Percentiles rank a stretch among this genome's conserved stretches.
Evolutionary conservation across 1,140 invertebrate genomes (phyloP).

Genomic region (Platyura marginata): DNA sequence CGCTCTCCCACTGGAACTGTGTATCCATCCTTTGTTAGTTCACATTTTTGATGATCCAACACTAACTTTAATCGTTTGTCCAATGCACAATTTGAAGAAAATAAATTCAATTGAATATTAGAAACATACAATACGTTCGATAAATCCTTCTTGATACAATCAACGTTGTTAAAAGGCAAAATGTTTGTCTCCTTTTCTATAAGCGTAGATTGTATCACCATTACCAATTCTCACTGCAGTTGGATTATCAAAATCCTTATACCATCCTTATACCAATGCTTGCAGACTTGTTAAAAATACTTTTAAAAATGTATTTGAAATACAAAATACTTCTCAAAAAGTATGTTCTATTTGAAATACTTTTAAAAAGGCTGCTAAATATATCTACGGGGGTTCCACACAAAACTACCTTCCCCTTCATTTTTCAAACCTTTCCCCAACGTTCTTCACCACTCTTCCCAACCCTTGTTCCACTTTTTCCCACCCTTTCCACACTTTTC

Average conservation of each 20-base stretch:
- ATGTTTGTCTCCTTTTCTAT: background rate
- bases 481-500: too few relatives aligned
- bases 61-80: slow-evolving; percentile 11
- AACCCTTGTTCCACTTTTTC: too few relatives aligned
- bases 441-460: too few relatives aligned
- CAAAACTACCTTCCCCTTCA: too few relatives aligned
- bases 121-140: slow-evolving; percentile 19
- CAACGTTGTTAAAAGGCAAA: background rate
- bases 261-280: background rate
- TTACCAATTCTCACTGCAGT: background rate
- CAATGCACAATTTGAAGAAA: slow-evolving; percentile 15
- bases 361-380: too few relatives aligned
- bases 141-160: background rate
- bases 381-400: too few relatives aligned
- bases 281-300: too few relatives aligned
- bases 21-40: slow-evolving; percentile 8
- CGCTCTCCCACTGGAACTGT: slow-evolving; percentile 10
- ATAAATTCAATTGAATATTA: slow-evolving; percentile 18
- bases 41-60: slow-evolving; percentile 12
- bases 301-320: too few relatives aligned
- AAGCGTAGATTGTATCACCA: background rate
- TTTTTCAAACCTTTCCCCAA: too few relatives aligned
- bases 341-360: too few relatives aligned
- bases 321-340: too few relatives aligned
- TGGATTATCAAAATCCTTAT: background rate